phyloP scores from a whole-genome alignment of 2,113 vertebrate species.

The Chamaea fasciata region DNA sequence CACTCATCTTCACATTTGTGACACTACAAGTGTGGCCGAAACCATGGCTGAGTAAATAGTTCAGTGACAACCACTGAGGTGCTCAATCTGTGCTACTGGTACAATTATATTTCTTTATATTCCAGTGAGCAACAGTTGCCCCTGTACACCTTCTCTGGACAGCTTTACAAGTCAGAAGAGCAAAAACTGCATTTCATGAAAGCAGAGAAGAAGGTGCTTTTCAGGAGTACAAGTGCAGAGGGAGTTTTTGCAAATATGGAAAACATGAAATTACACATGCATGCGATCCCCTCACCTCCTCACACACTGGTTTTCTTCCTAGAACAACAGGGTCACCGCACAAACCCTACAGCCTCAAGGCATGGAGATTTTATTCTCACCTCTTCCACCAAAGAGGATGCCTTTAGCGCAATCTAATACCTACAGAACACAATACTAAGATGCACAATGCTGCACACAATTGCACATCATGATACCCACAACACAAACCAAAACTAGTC shows the following conservation, averaged over 20 bases:
- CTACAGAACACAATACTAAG: background rate
- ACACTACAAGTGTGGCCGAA: background rate
- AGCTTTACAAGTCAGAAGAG: background rate
- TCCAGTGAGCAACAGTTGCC: background rate
- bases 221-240: background rate
- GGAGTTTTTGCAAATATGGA: background rate
- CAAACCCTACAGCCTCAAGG: background rate
- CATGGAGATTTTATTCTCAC: background rate
- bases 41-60: background rate
- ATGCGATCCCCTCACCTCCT: background rate
- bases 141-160: background rate
- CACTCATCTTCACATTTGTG: background rate
- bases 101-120: background rate
- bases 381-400: background rate
- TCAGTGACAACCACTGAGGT: background rate
- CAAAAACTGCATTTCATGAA: background rate
- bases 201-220: background rate
- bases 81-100: background rate
- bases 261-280: background rate
- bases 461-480: background rate
- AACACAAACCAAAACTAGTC: background rate
- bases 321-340: background rate
- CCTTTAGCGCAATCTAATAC: background rate
- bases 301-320: background rate
- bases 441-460: rapidly evolving